Evolutionary conservation across 2,888 invertebrate genomes (phyloP).

Genomic region (Neria commutata): DNA sequence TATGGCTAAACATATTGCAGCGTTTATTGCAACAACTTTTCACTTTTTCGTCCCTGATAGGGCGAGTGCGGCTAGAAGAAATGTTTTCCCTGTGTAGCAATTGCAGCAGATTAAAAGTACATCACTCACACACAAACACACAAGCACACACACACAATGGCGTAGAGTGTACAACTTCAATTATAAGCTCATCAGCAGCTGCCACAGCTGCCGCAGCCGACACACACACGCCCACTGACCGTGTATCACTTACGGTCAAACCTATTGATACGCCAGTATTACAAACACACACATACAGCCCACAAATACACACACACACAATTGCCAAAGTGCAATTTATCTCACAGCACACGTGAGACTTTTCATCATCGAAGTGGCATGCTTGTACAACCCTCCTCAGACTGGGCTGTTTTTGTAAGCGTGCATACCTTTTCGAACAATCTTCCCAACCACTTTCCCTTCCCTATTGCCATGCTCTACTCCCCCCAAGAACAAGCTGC

Average conservation of each 20-base stretch:
- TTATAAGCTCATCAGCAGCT: conserved; percentile 57
- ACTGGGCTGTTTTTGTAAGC: not conserved
- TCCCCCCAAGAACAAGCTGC: conserved; percentile 3
- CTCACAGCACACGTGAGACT: conserved; percentile 39
- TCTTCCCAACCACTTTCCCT: not conserved
- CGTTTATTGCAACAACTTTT: conserved; percentile 19
- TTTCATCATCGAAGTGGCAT: conserved; percentile 43
- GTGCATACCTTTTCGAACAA: not conserved
- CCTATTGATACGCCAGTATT: no score
- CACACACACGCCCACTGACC: conserved; percentile 21
- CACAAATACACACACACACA: conserved; percentile 10
- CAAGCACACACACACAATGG: conserved; percentile 17
- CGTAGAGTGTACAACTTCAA: conserved; percentile 42
- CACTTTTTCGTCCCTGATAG: not conserved
- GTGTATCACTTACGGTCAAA: no score
- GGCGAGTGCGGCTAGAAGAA: no score
- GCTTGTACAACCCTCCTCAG: not conserved
- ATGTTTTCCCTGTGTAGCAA: conserved; percentile 35
- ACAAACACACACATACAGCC: not conserved
- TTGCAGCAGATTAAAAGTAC: conserved; percentile 39
- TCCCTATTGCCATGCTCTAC: not conserved
- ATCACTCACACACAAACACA: conserved; percentile 20
- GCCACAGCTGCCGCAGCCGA: conserved; percentile 44
- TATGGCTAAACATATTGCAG: not conserved
- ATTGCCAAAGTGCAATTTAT: not conserved